phyloP scores from a whole-genome alignment of 1,140 invertebrate species.

The Drosophila chauvacae region DNA sequence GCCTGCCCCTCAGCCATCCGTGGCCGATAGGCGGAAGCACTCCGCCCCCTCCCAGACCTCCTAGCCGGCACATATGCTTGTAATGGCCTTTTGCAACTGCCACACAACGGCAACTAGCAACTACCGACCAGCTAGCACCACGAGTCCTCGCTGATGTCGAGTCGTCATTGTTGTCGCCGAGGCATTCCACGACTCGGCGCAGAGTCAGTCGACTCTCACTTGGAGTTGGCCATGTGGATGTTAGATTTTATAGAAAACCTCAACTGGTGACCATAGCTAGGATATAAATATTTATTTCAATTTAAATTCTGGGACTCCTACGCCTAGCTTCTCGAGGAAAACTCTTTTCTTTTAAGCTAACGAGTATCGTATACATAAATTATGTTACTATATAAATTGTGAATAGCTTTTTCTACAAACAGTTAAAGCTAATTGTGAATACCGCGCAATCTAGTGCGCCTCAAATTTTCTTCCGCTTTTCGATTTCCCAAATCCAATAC shows the following conservation, averaged over 20 bases:
- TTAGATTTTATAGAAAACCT: not conserved
- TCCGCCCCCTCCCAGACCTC: slow-evolving; percentile 24
- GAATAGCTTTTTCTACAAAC: too few relatives aligned
- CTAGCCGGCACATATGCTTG: slow-evolving; percentile 70
- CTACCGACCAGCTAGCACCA: slow-evolving; percentile 10
- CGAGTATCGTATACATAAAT: too few relatives aligned
- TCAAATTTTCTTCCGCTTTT: too few relatives aligned
- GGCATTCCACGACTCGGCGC: not conserved
- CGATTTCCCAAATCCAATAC: not conserved
- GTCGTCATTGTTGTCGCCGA: slow-evolving; percentile 27
- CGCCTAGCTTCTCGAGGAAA: not conserved
- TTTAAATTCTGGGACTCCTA: not conserved
- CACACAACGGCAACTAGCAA: slow-evolving; percentile 33
- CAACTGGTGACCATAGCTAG: not conserved
- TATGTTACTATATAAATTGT: too few relatives aligned
- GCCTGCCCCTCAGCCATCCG: slow-evolving; percentile 17
- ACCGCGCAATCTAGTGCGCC: too few relatives aligned
- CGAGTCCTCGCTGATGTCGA: slow-evolving; percentile 18
- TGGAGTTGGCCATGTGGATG: not conserved
- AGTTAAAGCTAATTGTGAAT: too few relatives aligned
- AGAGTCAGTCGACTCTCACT: slow-evolving; percentile 5
- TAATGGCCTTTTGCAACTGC: slow-evolving; percentile 76
- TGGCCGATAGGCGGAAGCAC: slow-evolving; percentile 46
- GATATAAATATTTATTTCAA: not conserved
- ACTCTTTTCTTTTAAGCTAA: too few relatives aligned